These are phyloP conservation scores for Takifugu ocellatus DNA, from an alignment of 2,797 vertebrate genomes.

Conservation along the genomic window DNA sequence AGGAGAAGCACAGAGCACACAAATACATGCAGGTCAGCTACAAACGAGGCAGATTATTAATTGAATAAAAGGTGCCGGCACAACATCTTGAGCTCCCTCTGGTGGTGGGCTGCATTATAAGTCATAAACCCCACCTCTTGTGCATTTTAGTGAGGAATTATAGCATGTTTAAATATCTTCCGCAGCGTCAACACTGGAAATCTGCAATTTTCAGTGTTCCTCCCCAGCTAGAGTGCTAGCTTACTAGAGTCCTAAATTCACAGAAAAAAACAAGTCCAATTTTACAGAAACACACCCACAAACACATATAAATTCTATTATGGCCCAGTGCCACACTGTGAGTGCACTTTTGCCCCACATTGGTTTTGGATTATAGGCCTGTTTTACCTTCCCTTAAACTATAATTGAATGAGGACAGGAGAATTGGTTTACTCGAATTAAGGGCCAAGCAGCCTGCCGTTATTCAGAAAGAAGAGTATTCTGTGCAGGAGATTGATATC, in stretches of 20 bases:
- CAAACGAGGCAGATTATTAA: background rate
- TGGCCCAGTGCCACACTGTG: constrained; percentile 9
- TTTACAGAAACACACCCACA: constrained; percentile 6
- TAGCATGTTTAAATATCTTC: too few relatives aligned
- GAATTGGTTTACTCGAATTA: constrained; percentile 76
- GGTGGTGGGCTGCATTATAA: background rate
- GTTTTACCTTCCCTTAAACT: constrained; percentile 49
- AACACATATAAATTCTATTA: constrained; percentile 1
- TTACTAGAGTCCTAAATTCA: background rate
- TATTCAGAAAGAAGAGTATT: constrained; percentile 64
- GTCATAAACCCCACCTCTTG: background rate
- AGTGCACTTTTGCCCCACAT: constrained; percentile 50
- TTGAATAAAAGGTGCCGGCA: background rate
- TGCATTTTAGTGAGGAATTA: background rate
- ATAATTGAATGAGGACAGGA: constrained; percentile 72
- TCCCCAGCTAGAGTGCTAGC: background rate
- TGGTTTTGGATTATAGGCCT: constrained; percentile 38
- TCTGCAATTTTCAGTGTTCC: too few relatives aligned
- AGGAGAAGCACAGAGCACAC: constrained; percentile 24
- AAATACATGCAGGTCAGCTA: constrained; percentile 1
- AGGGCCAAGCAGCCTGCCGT: constrained; percentile 62
- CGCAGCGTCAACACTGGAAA: too few relatives aligned
- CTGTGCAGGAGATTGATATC: constrained; percentile 74
- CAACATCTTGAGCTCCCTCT: background rate
- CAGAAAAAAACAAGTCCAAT: background rate